Percentiles rank a stretch among this genome's conserved stretches.
Conservation (phyloP, 1,140 invertebrate genomes). For the Oncopeltus fasciatus region DNA sequence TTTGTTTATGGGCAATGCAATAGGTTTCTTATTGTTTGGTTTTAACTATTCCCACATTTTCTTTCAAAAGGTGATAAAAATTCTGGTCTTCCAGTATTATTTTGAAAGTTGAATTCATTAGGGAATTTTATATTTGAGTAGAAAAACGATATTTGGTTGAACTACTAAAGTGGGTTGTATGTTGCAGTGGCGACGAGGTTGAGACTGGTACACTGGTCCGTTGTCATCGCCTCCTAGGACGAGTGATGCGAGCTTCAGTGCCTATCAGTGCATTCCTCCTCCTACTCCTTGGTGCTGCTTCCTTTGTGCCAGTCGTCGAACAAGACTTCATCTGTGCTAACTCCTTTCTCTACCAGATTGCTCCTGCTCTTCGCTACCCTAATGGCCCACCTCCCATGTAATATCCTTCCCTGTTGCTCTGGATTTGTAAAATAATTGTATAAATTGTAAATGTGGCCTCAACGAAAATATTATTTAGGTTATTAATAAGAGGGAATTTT, state of each 20-base stretch:
- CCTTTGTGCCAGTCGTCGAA: conserved; percentile 68
- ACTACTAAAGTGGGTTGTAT: background rate
- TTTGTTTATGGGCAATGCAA: no score
- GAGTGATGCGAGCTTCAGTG: conserved; percentile 74
- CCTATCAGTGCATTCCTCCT: conserved; percentile 82
- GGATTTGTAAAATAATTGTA: background rate
- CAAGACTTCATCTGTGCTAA: conserved; percentile 72
- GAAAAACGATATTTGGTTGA: background rate
- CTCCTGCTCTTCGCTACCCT: conserved; percentile 72
- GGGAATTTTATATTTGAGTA: no score
- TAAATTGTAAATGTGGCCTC: conserved; percentile 1
- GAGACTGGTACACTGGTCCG: conserved; percentile 50
- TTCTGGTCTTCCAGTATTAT: no score
- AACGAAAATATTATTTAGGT: background rate
- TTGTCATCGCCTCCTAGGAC: conserved; percentile 65
- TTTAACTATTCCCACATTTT: background rate
- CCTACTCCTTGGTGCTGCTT: conserved; percentile 72
- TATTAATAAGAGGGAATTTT: background rate
- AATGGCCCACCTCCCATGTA: conserved; percentile 80
- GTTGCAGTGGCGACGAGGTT: conserved; percentile 35
- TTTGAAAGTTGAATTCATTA: background rate
- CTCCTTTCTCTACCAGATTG: conserved; percentile 61
- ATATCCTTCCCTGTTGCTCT: conserved; percentile 17
- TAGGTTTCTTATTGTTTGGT: no score
- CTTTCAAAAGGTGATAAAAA: no score